Base-by-base conservation (phyloP, 1,140 invertebrate species). In the Tribolium castaneum region DNA sequence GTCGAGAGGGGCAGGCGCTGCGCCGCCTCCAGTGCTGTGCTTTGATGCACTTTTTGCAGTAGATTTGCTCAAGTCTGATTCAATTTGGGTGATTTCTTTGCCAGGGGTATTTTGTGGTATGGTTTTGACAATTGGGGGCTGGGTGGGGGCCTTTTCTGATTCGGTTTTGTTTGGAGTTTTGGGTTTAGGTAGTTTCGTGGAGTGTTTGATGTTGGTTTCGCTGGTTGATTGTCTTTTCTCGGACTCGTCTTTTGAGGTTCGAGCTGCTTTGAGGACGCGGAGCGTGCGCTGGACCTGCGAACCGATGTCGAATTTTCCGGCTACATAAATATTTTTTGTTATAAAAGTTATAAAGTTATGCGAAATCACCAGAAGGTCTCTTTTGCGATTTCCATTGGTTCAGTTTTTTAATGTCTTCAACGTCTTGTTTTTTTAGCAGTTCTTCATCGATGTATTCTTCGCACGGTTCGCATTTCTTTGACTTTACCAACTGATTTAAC, bases 381-480 rank as follows among this genome's bases (percentile, higher is more conserved):
- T 12, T 66, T 3, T 66, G 25, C 12, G 80, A 30, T 51, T 74
- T 35, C 80, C 80, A 81, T 3, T 76, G n/a, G 35, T 76, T 70
- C 45, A 81, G 19, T 35, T 66, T 66, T 35, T 39, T 34, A 10
- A 66, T 66, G 39, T 78, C 80, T 70, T 76, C 54, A 13, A 50
- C 75, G 10, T 54, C 54, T 3, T 51, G 51, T 22, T 74, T 19
- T 13, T 45, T 75, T 51, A 76, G 25, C n/a, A 10, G 12, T 35
- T 72, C 30, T 45, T 35, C 52, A 3, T 62, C 25, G 6, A 72
- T 52, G n/a, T 73, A 62, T 16, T 80, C 70, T 30, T 79, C 80
- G 50, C 80, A 81, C 16, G 77, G 71, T n/a, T 70, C 71, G 52
- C 80, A 81, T 25, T 66, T 52, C n/a, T 73, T 56, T 52, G 75